Base-by-base conservation (phyloP, 1,140 invertebrate species). In the Caenorhabditis tropicalis region DNA sequence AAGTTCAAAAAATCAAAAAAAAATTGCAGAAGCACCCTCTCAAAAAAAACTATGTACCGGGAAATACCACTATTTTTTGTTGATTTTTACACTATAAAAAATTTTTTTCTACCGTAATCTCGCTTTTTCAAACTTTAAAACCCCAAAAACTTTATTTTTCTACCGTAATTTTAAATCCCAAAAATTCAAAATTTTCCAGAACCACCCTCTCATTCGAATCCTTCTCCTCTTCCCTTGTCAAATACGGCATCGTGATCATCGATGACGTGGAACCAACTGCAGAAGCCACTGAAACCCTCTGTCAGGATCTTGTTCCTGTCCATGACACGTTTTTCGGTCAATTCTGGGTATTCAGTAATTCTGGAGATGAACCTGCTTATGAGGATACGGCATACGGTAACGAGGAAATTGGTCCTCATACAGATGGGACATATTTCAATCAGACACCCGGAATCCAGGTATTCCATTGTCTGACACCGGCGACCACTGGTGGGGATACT, bases 351-450 rank as follows among this genome's bases (percentile, higher is more conserved):
- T 89, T 89, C 80, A 84, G 86, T 24, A 86, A 87, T 43, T 51
- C 81, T 19, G 58, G 39, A 79, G 36, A 49, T 29, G 49, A 81
- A 16, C 36, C 29, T 4, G 48, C 79, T 2, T 93, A 94, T 81
- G 92, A 93, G 0, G 94, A 95, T 87, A 94, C 94, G 0, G 94
- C 94, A 0, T 95, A 95, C 86, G 93, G 93, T 83, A 92, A 88
- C 84, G 80, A 89, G 51, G 86, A 83, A 7, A 87, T 93, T 9
- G 92, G 91, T 29, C 92, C 92, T 31, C 93, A 93, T 84, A 95
- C 93, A 24, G 95, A 95, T 89, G 94, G 93, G 60, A 95, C 94
- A 0, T 95, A 95, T 87, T 94, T 94, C 79, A 93, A 92, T 74
- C 93, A 94, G 90, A 93, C 94, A n/a, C 93, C 94, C 43, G 94